Evolutionary conservation across 2,888 invertebrate genomes (phyloP), one percentile per base, ranked within the genome.

Genomic region (Megastigmus dorsalis): DNA sequence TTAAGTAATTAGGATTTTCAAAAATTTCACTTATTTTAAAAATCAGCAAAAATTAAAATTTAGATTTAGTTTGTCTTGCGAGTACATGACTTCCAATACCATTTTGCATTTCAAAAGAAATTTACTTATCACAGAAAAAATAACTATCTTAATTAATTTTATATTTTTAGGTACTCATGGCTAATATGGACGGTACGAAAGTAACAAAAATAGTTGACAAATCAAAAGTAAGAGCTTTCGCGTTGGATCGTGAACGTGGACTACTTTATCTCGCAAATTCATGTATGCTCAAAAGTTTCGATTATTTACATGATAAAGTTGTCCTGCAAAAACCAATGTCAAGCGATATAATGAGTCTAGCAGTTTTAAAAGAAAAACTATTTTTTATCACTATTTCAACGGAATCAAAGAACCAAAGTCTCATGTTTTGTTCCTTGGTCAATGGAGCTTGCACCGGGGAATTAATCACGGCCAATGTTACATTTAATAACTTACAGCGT

Each of bases 91-190:
- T 13, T 41, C 4, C 4, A 41, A 41, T 41, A 10, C 4, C 3
- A 13, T 41, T 41, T 41, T 41, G 13, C 4, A 13, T 41, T 41
- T 33, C 33, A 5, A 41, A 41, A 13, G 4, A 13, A 4, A 41
- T 41, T 41, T 13, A 41, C 4, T n/a, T 2, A 4, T 41, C 13
- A 41, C 9, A 41, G 45, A 18, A 5, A 4, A 18, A 20, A 45
- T 15, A 4, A 45, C 6, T 18, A 20, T 18, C 13, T 48, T 20
- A 20, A 20, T 13, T 18, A 45, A 6, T 45, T 5, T 45, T 6
- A n/a, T 18, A 45, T 45, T 20, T 60, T 18, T 41, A 60, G 60
- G 30, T 60, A 15, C 45, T 45, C 38, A 23, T 15, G 45, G 30
- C 18, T 13, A 30, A 26, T 3, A 60, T 60, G 60, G 45, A 60